Evolutionary conservation across 1,140 invertebrate species (phyloP).

Genomic region (Pseudomyrmex sp.): DNA sequence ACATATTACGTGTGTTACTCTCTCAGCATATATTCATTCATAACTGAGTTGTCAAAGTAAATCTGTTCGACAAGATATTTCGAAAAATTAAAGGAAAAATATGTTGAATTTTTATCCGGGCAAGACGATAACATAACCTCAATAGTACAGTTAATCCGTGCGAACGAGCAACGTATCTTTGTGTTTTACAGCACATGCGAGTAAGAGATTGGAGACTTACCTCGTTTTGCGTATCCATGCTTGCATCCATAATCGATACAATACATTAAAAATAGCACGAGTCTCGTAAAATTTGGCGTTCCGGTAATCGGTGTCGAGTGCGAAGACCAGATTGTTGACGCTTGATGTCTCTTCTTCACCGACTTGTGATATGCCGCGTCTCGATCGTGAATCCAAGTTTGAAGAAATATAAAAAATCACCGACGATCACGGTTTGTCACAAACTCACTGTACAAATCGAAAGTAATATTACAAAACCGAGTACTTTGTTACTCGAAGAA

Average conservation of each 20-base stretch:
- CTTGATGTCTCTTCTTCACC: not conserved
- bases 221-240: constrained; percentile 74
- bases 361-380: no score
- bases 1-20: no score
- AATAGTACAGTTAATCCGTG: not conserved
- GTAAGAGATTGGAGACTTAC: constrained; percentile 50
- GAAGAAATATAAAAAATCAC: no score
- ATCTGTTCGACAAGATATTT: not conserved
- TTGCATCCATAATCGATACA: constrained; percentile 69
- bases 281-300: constrained; percentile 67
- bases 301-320: constrained; percentile 64
- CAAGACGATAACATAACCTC: constrained; percentile 29
- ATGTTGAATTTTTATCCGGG: not conserved
- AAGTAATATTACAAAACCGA: no score
- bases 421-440: no score
- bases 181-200: not conserved
- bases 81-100: not conserved
- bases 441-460: no score
- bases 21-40: no score
- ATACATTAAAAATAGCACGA: constrained; percentile 75
- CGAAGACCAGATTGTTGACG: constrained; percentile 27
- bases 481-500: no score
- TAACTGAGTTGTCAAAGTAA: no score
- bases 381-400: no score
- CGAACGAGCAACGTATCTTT: not conserved